phyloP scores from a whole-genome alignment of 2,888 invertebrate genomes.

The Pasiphila rectangulata region DNA sequence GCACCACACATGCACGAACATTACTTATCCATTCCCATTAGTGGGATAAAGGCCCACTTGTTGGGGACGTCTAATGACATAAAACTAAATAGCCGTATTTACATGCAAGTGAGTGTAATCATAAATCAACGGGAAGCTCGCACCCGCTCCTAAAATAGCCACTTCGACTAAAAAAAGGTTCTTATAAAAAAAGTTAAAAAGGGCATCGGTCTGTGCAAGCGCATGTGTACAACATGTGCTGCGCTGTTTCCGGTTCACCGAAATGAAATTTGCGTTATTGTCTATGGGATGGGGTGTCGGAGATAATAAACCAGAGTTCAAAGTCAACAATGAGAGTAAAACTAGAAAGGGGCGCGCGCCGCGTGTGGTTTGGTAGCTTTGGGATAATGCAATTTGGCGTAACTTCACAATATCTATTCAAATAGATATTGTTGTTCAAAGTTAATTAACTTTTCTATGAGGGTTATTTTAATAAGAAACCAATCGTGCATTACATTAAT shows the following conservation, averaged over 20 bases:
- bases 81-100: constrained; percentile 22
- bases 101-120: constrained; percentile 39
- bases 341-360: constrained; percentile 20
- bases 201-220: constrained; percentile 59
- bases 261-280: constrained; percentile 64
- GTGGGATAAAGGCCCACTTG: constrained; percentile 58
- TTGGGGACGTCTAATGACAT: constrained; percentile 52
- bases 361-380: constrained; percentile 13
- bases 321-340: constrained; percentile 35
- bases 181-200: constrained; percentile 55
- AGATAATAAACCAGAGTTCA: constrained; percentile 48
- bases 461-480: constrained; percentile 11
- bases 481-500: constrained; percentile 3
- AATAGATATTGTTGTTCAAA: constrained; percentile 11
- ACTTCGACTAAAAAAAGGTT: constrained; percentile 52
- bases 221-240: constrained; percentile 72
- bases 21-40: constrained; percentile 65
- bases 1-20: constrained; percentile 55
- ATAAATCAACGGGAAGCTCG: constrained; percentile 61
- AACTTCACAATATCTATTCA: constrained; percentile 3
- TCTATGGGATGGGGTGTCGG: constrained; percentile 47
- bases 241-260: constrained; percentile 65
- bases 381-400: constrained; percentile 9
- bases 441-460: constrained; percentile 16
- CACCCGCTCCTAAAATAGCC: constrained; percentile 60